These are phyloP conservation scores for Amazonetta brasiliensis DNA, from an alignment of 2,797 vertebrate genomes.

Conservation along the genomic window DNA sequence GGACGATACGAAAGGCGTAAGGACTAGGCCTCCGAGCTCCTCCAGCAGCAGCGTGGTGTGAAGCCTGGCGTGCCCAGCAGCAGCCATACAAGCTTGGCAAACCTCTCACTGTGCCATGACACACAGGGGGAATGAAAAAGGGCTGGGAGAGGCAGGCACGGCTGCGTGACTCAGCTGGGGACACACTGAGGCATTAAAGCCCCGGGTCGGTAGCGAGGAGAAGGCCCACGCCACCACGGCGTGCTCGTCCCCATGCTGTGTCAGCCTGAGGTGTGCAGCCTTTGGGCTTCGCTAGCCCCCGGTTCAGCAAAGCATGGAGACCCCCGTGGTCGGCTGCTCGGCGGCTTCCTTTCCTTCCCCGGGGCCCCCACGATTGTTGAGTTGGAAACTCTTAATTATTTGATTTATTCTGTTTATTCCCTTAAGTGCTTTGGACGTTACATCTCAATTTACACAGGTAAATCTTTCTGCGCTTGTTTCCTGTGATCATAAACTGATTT, in stretches of 20 bases:
- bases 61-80: background rate
- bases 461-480: background rate
- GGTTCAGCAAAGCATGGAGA: background rate
- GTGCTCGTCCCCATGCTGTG: background rate
- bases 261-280: rapidly evolving
- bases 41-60: background rate
- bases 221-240: background rate
- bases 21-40: background rate
- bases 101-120: too few relatives aligned
- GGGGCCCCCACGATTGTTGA: background rate
- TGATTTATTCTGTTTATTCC: constrained; percentile 6
- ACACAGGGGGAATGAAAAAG: too few relatives aligned
- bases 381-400: background rate
- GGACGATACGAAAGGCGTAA: background rate
- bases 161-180: background rate
- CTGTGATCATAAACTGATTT: background rate
- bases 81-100: background rate
- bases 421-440: background rate
- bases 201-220: background rate
- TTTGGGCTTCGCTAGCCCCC: background rate
- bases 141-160: background rate
- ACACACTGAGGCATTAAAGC: background rate
- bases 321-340: background rate
- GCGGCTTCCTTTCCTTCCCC: background rate
- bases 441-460: background rate